Evolutionary conservation across 2,797 vertebrate genomes (phyloP).

Genomic region (Cynopterus sphinx): DNA sequence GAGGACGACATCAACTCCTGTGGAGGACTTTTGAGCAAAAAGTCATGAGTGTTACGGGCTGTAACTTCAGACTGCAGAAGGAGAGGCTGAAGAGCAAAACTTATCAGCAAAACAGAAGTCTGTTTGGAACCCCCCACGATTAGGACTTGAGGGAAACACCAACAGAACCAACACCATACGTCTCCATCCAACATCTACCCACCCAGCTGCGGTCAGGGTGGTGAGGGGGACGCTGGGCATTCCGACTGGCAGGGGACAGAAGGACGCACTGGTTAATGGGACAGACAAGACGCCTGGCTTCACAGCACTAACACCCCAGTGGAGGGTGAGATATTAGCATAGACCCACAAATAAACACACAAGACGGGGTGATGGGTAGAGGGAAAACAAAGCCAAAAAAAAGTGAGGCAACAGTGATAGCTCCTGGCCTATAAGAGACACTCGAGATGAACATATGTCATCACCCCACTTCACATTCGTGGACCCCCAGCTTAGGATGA

Average conservation of each 20-base stretch:
- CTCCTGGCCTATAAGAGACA: neutral
- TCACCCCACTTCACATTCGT: neutral
- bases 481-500: neutral
- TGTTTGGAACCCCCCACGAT: fast-evolving
- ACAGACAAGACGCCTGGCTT: neutral
- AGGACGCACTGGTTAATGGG: neutral
- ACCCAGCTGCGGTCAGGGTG: neutral
- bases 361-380: neutral
- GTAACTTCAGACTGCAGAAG: neutral
- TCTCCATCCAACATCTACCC: neutral
- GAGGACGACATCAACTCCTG: neutral
- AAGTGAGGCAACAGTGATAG: neutral
- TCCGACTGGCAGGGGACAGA: fast-evolving
- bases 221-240: neutral
- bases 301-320: neutral
- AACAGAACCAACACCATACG: neutral
- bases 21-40: neutral
- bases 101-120: neutral
- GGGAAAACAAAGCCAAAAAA: neutral
- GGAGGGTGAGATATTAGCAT: neutral
- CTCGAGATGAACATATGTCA: too few relatives aligned
- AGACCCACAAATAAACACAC: neutral
- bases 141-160: neutral
- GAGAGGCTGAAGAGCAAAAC: neutral
- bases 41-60: too few relatives aligned